These are phyloP conservation scores for Priocnemis perturbator DNA, from an alignment of 2,888 invertebrate genomes.

Conservation along the genomic window DNA sequence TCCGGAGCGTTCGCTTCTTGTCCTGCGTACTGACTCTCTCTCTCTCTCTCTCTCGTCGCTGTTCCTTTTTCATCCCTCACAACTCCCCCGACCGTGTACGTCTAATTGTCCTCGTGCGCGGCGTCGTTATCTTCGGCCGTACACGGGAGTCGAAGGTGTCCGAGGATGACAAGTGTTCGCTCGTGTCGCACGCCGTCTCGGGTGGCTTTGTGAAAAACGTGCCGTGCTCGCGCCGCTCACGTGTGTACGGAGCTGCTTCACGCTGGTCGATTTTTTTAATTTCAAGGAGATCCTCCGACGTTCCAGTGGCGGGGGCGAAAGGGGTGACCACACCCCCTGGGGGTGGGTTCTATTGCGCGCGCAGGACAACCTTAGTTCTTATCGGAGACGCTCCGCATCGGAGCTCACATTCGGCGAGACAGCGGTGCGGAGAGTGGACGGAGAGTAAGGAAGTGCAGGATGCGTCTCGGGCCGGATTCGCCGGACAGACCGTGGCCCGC, in stretches of 20 bases:
- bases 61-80: slow-evolving; percentile 4
- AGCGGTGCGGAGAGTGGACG: slow-evolving; percentile 26
- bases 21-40: slow-evolving; percentile 20
- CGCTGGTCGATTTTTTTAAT: slow-evolving; percentile 27
- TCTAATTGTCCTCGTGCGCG: too few species aligned
- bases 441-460: slow-evolving; percentile 3
- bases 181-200: too few species aligned
- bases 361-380: slow-evolving; percentile 52
- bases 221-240: neutral
- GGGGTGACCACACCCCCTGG: slow-evolving; percentile 63
- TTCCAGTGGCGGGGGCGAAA: slow-evolving; percentile 25
- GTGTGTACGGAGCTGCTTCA: slow-evolving; percentile 9
- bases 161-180: neutral
- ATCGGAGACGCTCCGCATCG: slow-evolving; percentile 39
- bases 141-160: neutral
- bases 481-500: too few species aligned
- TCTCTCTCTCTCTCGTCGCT: too few species aligned
- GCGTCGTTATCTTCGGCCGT: neutral
- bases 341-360: slow-evolving; percentile 64
- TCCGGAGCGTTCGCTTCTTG: slow-evolving; percentile 18
- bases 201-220: neutral
- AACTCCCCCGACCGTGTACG: too few species aligned
- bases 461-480: too few species aligned
- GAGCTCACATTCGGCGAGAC: slow-evolving; percentile 39
- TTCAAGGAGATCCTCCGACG: neutral